These are phyloP conservation scores for Theonella swinhoei DNA, from an alignment of 37 sponge, comb jelly and placozoan species.

Conservation along the genomic window DNA sequence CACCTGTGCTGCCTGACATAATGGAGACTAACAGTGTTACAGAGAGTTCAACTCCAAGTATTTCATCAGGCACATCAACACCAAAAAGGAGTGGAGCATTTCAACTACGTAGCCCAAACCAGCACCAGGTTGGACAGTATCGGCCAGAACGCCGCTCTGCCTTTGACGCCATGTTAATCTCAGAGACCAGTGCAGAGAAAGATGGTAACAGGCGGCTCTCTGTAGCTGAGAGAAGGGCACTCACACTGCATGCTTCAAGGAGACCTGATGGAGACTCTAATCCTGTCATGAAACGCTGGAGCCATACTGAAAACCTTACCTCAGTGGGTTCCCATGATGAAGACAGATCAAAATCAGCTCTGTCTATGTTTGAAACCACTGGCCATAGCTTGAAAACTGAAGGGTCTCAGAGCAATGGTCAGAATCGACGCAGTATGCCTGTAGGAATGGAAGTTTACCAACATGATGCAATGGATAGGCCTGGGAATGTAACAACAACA, in stretches of 20 bases:
- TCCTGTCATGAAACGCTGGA: background rate
- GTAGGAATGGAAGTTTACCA: no score
- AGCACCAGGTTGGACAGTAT: background rate
- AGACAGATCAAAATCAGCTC: background rate
- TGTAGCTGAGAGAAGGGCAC: background rate
- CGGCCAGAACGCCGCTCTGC: background rate
- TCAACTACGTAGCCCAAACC: background rate
- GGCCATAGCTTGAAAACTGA: background rate
- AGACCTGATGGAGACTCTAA: constrained; percentile 16
- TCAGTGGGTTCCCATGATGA: background rate
- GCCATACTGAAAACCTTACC: background rate
- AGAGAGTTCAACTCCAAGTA: background rate
- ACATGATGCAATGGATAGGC: no score
- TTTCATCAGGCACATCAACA: background rate
- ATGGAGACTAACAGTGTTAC: background rate
- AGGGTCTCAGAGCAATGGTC: background rate
- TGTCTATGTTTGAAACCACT: background rate
- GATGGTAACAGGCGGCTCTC: constrained; percentile 4
- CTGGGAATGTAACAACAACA: no score
- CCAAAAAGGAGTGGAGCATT: background rate
- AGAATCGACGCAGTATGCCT: no score
- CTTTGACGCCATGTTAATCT: background rate
- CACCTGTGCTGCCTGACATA: background rate
- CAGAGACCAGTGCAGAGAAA: background rate
- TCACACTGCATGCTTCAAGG: constrained; percentile 12